Base-by-base conservation (phyloP, 2,888 invertebrate genomes). In the Ametastegia equiseti region DNA sequence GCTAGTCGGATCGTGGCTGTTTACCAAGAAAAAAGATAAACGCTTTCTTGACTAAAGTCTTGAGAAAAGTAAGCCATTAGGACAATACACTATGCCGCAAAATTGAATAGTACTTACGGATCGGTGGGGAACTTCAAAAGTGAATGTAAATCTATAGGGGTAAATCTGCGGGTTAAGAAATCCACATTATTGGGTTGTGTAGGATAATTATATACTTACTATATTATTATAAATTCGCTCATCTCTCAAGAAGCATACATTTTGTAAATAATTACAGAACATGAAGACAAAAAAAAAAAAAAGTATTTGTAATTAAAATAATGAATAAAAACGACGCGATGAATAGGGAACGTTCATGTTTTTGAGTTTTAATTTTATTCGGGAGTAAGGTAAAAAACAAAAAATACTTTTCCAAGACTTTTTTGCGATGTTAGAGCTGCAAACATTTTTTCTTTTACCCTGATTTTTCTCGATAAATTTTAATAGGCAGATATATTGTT, bases 201-300 rank as follows among this genome's bases (percentile, higher is more conserved):
- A 71, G 36, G 36, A 67, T 67, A 67, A 67, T 67, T 45, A 47
- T 30, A 11, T 45, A 30, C 45, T 15, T 71, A 47, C 27, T 71
- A n/a, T n/a, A n/a, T 71, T 23, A 71, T 71, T 47, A 47, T 47
- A 30, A 47, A 47, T 47, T 71, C 36, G 71, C 71, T 71, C 47
- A 71, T 45, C 71, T 71, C 45, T 71, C 47, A 71, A 47, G 27
- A 23, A 30, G 27, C 45, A 71, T 45, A 30, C 27, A 30, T 47
- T 71, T 71, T 71, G 71, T 71, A 47, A 71, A 71, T 71, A 71
- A 63, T 63, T 11, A 63, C 13, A 30, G 15, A 27, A 63, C 11
- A 63, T 30, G 63, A n/a, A n/a, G n/a, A n/a, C n/a, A n/a, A 33
- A 7, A 7, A 15, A 33, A 15, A 36, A 33, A 19, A 33, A 30